Evolutionary conservation across 1,140 invertebrate species (phyloP).

Genomic region (Calycopis cecrops): DNA sequence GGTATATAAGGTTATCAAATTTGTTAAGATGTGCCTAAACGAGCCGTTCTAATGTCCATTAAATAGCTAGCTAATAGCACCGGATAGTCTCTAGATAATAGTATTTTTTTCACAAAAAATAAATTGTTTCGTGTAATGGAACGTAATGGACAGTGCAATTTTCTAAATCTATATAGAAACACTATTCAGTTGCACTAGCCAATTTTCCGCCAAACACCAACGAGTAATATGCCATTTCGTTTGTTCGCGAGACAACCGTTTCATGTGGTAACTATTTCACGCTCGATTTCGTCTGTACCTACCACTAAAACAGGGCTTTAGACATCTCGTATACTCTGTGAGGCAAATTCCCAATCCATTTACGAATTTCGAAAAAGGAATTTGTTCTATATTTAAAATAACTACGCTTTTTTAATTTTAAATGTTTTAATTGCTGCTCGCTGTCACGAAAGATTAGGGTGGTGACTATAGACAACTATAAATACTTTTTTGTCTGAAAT

Average conservation of each 20-base stretch:
- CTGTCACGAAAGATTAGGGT: too few species aligned
- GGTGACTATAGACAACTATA: too few species aligned
- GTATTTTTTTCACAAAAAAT: too few species aligned
- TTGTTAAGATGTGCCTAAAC: too few species aligned
- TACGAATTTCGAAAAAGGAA: too few species aligned
- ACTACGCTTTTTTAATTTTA: too few species aligned
- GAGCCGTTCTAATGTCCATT: too few species aligned
- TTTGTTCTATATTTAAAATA: too few species aligned
- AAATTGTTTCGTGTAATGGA: neutral
- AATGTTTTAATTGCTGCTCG: too few species aligned
- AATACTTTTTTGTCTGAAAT: too few species aligned
- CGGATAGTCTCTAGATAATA: neutral
- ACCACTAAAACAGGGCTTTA: slow-evolving; percentile 52
- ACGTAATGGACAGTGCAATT: slow-evolving; percentile 23
- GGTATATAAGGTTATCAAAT: too few species aligned
- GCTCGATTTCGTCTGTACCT: slow-evolving; percentile 53
- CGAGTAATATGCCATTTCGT: slow-evolving; percentile 55
- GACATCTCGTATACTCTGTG: slow-evolving; percentile 28
- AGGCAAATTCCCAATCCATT: neutral
- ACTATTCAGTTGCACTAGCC: slow-evolving; percentile 39
- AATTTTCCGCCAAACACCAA: slow-evolving; percentile 66
- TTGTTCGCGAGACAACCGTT: slow-evolving; percentile 64
- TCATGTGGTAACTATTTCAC: slow-evolving; percentile 68
- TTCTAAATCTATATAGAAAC: slow-evolving; percentile 26
- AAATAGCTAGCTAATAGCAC: too few species aligned